Evolutionary conservation across 2,888 invertebrate species (phyloP), one percentile per base, ranked within the genome.

Genomic region (Lasius fuliginosus): DNA sequence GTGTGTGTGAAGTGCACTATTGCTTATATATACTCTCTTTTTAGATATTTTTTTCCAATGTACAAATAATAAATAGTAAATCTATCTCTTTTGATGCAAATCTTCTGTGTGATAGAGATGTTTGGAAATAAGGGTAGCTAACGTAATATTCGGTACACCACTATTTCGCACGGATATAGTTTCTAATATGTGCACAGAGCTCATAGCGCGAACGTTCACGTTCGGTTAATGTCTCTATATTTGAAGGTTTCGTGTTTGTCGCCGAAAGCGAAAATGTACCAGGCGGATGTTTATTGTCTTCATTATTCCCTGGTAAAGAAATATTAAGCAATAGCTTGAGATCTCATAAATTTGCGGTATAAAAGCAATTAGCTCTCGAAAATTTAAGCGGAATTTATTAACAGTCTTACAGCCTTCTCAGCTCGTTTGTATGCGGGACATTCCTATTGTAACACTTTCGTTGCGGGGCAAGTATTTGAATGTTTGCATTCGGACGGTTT

Each of bases 221-320:
- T 53, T 53, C 49, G 71, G 79, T 71, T 81, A 81, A 71, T 81
- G 79, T 81, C 79, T 81, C 71, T 81, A 81, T 71, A 60, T 71
- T 81, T 60, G 23, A 23, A 46, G 27, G 33, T 60, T 60, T 49
- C 33, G 79, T 79, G 71, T 81, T 81, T 81, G 46, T 81, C 46
- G 46, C 60, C 36, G 69, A 60, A 71, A 77, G 77, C 67, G 69
- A 33, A 69, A 71, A 81, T 49, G 71, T 81, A 62, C 62, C 46
- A 46, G 79, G 18, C 79, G 71, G 71, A 71, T 71, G 36, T 81
- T 81, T 71, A 81, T 68, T 42, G 56, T 60, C 71, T 71, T 46
- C 27, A 36, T 81, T 60, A 46, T 27, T 46, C 18, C 46, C 18
- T 36, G 33, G 60, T 71, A 68, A 71, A 81, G 60, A 71, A 81